Percentiles rank a stretch among this genome's conserved stretches.
Evolutionary conservation across 2,797 vertebrate genomes (phyloP).

Genomic region (Microchirus variegatus): DNA sequence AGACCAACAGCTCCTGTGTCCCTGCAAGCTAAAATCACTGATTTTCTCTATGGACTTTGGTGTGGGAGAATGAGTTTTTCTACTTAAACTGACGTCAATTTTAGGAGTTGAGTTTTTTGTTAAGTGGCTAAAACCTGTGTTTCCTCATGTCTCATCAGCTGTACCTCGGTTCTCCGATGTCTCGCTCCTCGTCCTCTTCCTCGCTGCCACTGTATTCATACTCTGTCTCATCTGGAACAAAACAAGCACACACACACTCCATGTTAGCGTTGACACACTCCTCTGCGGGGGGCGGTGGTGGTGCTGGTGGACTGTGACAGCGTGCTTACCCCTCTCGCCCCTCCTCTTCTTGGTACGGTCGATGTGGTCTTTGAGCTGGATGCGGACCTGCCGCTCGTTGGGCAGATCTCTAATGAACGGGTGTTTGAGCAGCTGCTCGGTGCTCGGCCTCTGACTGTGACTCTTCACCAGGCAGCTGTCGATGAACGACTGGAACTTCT

Average conservation of each 20-base stretch:
- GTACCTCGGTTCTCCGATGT: slow-evolving; percentile 86
- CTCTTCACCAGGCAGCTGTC: slow-evolving; percentile 98
- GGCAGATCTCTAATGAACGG: slow-evolving; percentile 95
- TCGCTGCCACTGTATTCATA: slow-evolving; percentile 98
- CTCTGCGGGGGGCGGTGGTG: neutral
- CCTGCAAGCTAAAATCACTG: no score
- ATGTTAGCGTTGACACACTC: neutral
- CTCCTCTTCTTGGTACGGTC: slow-evolving; percentile 97
- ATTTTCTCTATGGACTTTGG: no score
- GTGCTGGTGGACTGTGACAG: neutral
- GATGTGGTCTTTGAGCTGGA: slow-evolving; percentile 99
- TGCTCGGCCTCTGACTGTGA: slow-evolving; percentile 93
- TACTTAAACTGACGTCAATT: no score
- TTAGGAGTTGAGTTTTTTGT: no score
- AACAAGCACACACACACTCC: no score
- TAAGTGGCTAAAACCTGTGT: no score
- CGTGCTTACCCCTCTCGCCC: slow-evolving; percentile 90
- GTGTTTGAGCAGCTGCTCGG: slow-evolving; percentile 96
- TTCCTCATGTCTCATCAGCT: no score
- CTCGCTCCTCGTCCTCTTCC: slow-evolving; percentile 95
- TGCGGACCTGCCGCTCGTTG: slow-evolving; percentile 96
- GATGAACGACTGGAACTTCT: slow-evolving; percentile 98
- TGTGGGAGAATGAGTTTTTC: no score
- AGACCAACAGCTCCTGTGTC: no score
- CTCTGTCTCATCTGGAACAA: slow-evolving; percentile 91